Conservation (phyloP, 1,140 invertebrate genomes). For the Sminthurides bifidus region DNA sequence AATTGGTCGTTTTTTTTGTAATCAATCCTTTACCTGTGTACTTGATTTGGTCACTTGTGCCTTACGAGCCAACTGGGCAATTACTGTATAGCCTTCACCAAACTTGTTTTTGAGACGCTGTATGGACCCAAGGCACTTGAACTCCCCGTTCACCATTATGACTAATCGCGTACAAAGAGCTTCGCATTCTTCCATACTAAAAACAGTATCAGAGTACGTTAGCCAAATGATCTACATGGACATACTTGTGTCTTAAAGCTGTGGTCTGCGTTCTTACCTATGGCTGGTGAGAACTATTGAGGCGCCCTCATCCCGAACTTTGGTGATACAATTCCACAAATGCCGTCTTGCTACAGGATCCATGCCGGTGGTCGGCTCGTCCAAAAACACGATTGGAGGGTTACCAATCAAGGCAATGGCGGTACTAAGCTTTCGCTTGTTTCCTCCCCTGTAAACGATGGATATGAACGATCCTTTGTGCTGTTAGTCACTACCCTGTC, state of each 20-base stretch:
- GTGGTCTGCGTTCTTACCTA: conserved; percentile 50
- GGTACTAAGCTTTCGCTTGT: conserved; percentile 87
- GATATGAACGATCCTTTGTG: conserved; percentile 33
- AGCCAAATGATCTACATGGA: too few relatives aligned
- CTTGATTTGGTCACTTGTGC: too few relatives aligned
- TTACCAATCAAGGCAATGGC: conserved; percentile 85
- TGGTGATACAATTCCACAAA: conserved; percentile 59
- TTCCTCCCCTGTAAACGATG: conserved; percentile 70
- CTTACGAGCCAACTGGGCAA: too few relatives aligned
- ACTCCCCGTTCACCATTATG: conserved; percentile 51
- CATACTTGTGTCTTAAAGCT: too few relatives aligned
- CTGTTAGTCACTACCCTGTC: too few relatives aligned
- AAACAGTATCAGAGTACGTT: too few relatives aligned
- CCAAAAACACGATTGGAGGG: conserved; percentile 74
- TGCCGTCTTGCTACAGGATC: conserved; percentile 70
- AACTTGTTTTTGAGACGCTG: conserved; percentile 61
- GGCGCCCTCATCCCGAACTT: conserved; percentile 49
- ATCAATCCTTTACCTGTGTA: too few relatives aligned
- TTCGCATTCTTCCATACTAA: conserved; percentile 79
- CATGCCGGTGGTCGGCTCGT: conserved; percentile 52
- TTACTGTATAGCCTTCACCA: too few relatives aligned
- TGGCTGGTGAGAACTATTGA: conserved; percentile 66
- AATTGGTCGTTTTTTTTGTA: too few relatives aligned
- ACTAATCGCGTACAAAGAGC: conserved; percentile 52
- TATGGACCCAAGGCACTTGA: conserved; percentile 52